A percentile compares a stretch with the other conserved stretches of the same genome.
Conservation (phyloP, 2,888 invertebrate genomes). For the Harpalus rubripes region DNA sequence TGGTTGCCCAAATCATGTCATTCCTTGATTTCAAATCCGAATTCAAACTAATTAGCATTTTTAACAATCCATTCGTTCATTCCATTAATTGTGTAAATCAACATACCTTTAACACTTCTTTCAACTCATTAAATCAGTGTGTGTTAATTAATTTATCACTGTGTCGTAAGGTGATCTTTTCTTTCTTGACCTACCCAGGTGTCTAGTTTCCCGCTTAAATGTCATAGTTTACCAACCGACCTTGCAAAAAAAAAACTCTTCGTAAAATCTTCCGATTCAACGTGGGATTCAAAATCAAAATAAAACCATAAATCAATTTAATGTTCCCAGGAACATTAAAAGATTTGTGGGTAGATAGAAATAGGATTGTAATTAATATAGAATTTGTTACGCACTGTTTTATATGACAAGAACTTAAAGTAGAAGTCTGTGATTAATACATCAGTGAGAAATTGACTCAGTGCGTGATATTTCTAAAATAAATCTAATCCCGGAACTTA, state of each 20-base stretch:
- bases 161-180: slow-evolving; percentile 48
- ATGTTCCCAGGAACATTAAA: slow-evolving; percentile 7
- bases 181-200: slow-evolving; percentile 50
- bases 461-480: too few relatives aligned
- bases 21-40: background rate
- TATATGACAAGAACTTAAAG: too few relatives aligned
- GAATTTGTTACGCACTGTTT: background rate
- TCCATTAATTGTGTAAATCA: slow-evolving; percentile 30
- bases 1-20: background rate
- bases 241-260: slow-evolving; percentile 20
- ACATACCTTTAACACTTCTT: background rate
- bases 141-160: slow-evolving; percentile 55
- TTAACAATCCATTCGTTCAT: slow-evolving; percentile 19
- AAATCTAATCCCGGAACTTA: too few relatives aligned
- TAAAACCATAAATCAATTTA: slow-evolving; percentile 15
- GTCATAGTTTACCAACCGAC: slow-evolving; percentile 46
- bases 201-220: slow-evolving; percentile 39
- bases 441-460: too few relatives aligned
- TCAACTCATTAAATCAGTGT: slow-evolving; percentile 37
- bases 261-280: slow-evolving; percentile 11
- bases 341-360: slow-evolving; percentile 10
- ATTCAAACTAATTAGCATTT: slow-evolving; percentile 41
- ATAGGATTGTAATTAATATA: slow-evolving; percentile 29
- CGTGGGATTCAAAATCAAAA: background rate
- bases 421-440: too few relatives aligned